Conservation (phyloP, 2,113 vertebrate species). For the Xiphophorus couchianus region DNA sequence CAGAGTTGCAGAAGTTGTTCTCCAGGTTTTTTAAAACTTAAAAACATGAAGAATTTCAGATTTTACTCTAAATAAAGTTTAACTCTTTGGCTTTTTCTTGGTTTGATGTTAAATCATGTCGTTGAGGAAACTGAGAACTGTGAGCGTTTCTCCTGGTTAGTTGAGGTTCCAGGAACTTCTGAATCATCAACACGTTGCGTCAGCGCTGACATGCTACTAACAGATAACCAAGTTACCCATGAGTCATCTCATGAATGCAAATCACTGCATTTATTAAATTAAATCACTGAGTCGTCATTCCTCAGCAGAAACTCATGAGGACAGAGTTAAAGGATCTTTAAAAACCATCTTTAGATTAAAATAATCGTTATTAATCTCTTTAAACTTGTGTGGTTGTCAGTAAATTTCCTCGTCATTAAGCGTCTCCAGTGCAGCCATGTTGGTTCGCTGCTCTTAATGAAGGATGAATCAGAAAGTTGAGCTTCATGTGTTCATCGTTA, state of each 20-base stretch:
- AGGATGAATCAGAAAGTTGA: too few species aligned
- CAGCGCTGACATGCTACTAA: slow-evolving; percentile 25
- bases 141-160: neutral
- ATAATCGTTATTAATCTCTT: too few species aligned
- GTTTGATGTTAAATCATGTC: neutral
- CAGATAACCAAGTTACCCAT: slow-evolving; percentile 48
- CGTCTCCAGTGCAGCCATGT: neutral
- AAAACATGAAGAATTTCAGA: neutral
- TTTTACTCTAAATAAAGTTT: neutral
- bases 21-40: neutral
- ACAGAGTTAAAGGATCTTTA: neutral
- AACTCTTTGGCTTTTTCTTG: neutral
- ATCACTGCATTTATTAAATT: slow-evolving; percentile 11
- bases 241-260: slow-evolving; percentile 21
- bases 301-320: neutral
- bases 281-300: neutral
- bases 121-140: neutral
- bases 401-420: too few species aligned
- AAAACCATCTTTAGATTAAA: neutral
- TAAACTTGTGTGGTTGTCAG: too few species aligned
- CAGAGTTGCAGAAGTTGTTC: neutral
- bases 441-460: neutral
- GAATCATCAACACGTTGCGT: slow-evolving; percentile 38
- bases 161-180: slow-evolving; percentile 4
- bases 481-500: too few species aligned